These are phyloP conservation scores for Palaemon carinicauda DNA, from an alignment of 1,140 invertebrate genomes.

Conservation along the genomic window DNA sequence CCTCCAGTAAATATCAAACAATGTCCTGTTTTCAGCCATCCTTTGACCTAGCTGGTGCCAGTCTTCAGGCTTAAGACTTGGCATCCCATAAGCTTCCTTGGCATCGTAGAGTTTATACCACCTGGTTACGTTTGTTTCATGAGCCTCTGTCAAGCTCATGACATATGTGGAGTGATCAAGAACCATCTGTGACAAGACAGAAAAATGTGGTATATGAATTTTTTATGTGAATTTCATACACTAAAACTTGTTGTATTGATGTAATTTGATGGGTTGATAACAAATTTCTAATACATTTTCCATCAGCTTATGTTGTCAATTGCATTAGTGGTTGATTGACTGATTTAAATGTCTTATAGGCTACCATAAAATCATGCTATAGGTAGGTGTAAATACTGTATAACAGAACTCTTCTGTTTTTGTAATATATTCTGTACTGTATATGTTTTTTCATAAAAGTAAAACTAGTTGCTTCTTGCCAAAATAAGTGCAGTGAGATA, in stretches of 20 bases:
- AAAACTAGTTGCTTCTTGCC: too few species aligned
- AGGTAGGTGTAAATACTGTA: too few species aligned
- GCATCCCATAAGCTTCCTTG: slow-evolving; percentile 81
- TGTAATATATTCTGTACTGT: too few species aligned
- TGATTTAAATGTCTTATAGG: too few species aligned
- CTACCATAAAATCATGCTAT: too few species aligned
- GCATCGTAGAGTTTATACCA: slow-evolving; percentile 90
- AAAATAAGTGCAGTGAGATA: too few species aligned
- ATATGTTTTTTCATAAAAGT: too few species aligned
- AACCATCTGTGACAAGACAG: slow-evolving; percentile 72
- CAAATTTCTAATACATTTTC: too few species aligned
- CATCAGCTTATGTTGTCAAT: too few species aligned
- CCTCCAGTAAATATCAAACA: slow-evolving; percentile 91
- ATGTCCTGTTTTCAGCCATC: slow-evolving; percentile 81
- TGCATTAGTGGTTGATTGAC: too few species aligned
- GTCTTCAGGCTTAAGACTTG: slow-evolving; percentile 79
- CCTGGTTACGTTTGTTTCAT: slow-evolving; percentile 78
- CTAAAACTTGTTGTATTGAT: neutral
- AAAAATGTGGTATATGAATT: neutral
- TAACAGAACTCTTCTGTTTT: too few species aligned
- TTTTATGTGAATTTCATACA: too few species aligned
- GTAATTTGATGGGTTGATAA: neutral
- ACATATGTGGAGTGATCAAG: slow-evolving; percentile 95
- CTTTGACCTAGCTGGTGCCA: slow-evolving; percentile 86
- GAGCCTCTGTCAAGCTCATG: slow-evolving; percentile 93